A percentile compares a stretch with the other conserved stretches of the same genome.
These are phyloP conservation scores for Maylandia zebra DNA, from an alignment of 2,113 vertebrate genomes.

Conservation along the genomic window DNA sequence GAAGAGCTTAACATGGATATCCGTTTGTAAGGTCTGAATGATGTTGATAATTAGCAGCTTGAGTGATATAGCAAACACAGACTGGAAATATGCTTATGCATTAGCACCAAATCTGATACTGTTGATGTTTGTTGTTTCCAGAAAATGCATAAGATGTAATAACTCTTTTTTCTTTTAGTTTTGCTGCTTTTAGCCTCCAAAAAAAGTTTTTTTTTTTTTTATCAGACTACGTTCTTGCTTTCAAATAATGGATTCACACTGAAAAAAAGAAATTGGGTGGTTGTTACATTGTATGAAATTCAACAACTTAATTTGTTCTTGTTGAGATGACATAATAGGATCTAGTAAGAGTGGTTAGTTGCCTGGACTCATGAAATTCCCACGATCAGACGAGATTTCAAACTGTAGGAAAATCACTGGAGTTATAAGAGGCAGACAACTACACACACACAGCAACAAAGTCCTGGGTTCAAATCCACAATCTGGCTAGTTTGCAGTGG, in stretches of 20 bases:
- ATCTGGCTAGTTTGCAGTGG: background rate
- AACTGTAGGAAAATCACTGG: background rate
- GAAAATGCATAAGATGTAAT: background rate
- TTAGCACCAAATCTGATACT: background rate
- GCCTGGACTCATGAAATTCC: background rate
- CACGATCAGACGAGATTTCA: background rate
- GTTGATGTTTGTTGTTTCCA: background rate
- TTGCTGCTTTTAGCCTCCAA: background rate
- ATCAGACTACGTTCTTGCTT: background rate
- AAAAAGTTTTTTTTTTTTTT: accelerated
- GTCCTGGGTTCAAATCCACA: background rate
- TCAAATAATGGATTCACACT: background rate
- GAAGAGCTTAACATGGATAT: background rate
- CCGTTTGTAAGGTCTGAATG: background rate
- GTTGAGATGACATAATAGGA: background rate
- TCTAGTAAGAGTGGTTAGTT: background rate
- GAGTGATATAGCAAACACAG: background rate
- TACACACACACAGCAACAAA: background rate
- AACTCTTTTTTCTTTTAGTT: background rate
- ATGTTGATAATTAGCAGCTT: background rate
- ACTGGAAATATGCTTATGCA: background rate
- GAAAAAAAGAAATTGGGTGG: accelerated
- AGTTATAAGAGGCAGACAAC: background rate
- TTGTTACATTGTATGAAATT: background rate
- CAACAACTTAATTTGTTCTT: background rate